Base-by-base conservation (phyloP, 2,888 invertebrate genomes). In the Acronicta aceris region DNA sequence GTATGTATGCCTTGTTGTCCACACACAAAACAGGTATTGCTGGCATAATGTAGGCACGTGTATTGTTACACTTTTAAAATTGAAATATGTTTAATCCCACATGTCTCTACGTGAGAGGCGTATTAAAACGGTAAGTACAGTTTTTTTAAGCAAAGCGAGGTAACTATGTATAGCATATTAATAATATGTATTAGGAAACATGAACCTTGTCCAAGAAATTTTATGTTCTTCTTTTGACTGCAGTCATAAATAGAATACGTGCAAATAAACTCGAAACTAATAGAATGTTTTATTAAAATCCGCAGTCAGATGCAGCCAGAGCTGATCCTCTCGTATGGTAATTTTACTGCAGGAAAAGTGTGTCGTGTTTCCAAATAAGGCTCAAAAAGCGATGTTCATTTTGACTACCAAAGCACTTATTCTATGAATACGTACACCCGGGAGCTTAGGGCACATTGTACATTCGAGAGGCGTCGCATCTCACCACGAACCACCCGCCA, bases 381-480 rank as follows among this genome's bases (percentile, higher is more conserved):
- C 83, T 86, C 83, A 84, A 88, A 89, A 87, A 87, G 84, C 86
- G 81, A 83, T 88, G 88, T 88, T 89, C 88, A 88, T 89, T 91
- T 88, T 86, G 83, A 84, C 84, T 88, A 87, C 83, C 84, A 83
- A 85, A 89, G 89, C 89, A 89, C 89, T 91, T 90, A 90, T 86
- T 86, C 86, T 76, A 79, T 87, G 87, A 89, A 91, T 86, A 85
- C 83, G 86, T 83, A 82, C 86, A 86, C 84, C 81, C 73, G 79
- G 77, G 85, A 89, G 90, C 90, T 91, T 89, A 91, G 85, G 80
- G 81, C 85, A 81, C 87, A 92, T 93, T 92, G 91, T 91, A 92
- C 84, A 92, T 92, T 89, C 92, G 88, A 83, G 82, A 76, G 80
- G 85, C 90, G 89, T 91, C 84, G 82, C 79, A 79, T 81, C 81